Evolutionary conservation across 1,140 invertebrate species (phyloP), one percentile per base, ranked within the genome.

Genomic region (Diabrotica undecimpunctata): DNA sequence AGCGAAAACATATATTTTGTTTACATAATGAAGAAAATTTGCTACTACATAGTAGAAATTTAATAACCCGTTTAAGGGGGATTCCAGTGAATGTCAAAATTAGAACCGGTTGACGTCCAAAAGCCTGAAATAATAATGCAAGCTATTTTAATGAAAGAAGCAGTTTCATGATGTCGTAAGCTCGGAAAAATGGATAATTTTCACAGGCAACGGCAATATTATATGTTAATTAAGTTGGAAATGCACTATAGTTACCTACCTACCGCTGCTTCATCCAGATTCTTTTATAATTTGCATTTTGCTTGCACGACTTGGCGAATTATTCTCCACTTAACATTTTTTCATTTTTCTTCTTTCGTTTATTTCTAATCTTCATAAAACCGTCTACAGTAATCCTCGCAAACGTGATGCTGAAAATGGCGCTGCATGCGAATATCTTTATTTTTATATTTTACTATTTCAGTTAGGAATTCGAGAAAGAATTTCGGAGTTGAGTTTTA

Each of bases 311-410:
- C 8, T 46, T 46, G 41, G 41, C 41, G n/a, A 46, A 46, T 46
- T 46, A 46, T 46, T 46, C 41, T 46, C 41, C 41, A 46, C 41
- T 46, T 46, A 46, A 46, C 8, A 10, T 46, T 46, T 8, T 46
- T 46, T 46, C n/a, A 10, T n/a, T n/a, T n/a, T 46, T 46, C 3
- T 10, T 46, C n/a, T 46, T 46, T 46, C n/a, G 8, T 46, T 46
- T 46, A n/a, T 46, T 46, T n/a, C 8, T 46, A 46, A 46, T 46
- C 41, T 46, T 46, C 41, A 46, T 46, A 46, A 46, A 46, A 46
- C 41, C 41, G 41, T 46, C n/a, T 8, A 46, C 8, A 46, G 41
- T 46, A 46, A 46, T 46, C 41, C 41, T 46, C 41, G 41, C 3
- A n/a, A 10, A 46, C 41, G 41, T 46, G 41, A 46, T n/a, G 41